A percentile compares a stretch with the other conserved stretches of the same genome.
phyloP scores from a whole-genome alignment of 2,113 vertebrate species.

The Oryzias celebensis region DNA sequence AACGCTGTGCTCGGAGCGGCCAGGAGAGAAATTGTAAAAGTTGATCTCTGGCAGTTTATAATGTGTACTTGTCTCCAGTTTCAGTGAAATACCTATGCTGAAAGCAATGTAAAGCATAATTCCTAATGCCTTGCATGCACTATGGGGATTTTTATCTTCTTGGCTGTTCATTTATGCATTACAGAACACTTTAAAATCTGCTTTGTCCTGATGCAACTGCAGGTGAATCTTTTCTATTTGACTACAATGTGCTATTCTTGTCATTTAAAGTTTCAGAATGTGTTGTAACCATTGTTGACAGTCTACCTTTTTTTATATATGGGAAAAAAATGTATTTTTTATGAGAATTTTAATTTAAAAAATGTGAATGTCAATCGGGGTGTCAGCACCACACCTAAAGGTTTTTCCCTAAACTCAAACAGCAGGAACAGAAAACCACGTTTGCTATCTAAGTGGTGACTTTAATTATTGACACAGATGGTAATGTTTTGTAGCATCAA shows the following conservation, averaged over 20 bases:
- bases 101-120: neutral
- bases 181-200: neutral
- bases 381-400: neutral
- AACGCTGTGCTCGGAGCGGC: too few relatives aligned
- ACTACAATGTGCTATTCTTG: too few relatives aligned
- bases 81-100: too few relatives aligned
- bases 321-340: too few relatives aligned
- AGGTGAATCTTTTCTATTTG: neutral
- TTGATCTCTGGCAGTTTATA: too few relatives aligned
- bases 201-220: neutral
- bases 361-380: too few relatives aligned
- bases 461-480: slow-evolving; percentile 12
- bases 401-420: slow-evolving; percentile 13
- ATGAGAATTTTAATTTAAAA: too few relatives aligned
- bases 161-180: slow-evolving; percentile 7
- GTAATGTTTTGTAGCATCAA: neutral
- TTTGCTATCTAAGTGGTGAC: neutral
- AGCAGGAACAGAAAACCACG: slow-evolving; percentile 1
- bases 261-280: too few relatives aligned
- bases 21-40: too few relatives aligned
- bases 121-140: neutral
- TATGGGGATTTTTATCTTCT: neutral
- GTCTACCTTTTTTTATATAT: too few relatives aligned
- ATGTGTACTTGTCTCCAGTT: too few relatives aligned
- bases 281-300: too few relatives aligned